Percentiles rank a stretch among this genome's conserved stretches.
phyloP scores from a whole-genome alignment of 2,113 vertebrate species.

The Macaca mulatta region DNA sequence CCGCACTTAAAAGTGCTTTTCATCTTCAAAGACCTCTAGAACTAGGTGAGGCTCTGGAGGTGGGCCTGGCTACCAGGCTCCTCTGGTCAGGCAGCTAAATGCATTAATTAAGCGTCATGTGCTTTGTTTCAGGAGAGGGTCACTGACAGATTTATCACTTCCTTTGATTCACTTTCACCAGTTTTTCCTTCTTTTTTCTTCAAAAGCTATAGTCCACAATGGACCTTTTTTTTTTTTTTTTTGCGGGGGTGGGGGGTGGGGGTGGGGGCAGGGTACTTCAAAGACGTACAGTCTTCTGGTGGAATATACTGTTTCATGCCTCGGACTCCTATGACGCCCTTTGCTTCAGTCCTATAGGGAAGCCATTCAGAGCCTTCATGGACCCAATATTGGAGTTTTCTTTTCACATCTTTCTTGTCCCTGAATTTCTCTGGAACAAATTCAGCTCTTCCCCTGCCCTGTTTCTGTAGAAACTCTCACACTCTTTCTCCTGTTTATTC shows the following conservation, averaged over 20 bases:
- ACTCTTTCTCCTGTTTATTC: not conserved
- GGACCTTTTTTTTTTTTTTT: not conserved
- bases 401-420: not conserved
- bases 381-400: not conserved
- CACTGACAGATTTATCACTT: constrained; percentile 31
- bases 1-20: constrained; percentile 66
- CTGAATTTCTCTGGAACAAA: not conserved
- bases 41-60: not conserved
- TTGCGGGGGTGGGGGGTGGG: fast-evolving
- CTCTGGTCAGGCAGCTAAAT: constrained; percentile 41
- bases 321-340: not conserved
- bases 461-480: not conserved
- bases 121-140: constrained; percentile 45
- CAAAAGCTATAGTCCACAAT: not conserved
- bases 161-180: constrained; percentile 52
- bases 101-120: constrained; percentile 33
- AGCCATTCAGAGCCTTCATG: not conserved
- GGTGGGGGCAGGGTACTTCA: not conserved
- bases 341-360: not conserved
- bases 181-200: constrained; percentile 46
- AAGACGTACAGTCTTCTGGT: not conserved
- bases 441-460: not conserved
- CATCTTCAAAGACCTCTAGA: constrained; percentile 51
- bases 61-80: not conserved
- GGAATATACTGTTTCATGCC: not conserved